Base-by-base conservation (phyloP, 92 coral and sea anemone genomes). In the Isaurus tuberculatus region DNA sequence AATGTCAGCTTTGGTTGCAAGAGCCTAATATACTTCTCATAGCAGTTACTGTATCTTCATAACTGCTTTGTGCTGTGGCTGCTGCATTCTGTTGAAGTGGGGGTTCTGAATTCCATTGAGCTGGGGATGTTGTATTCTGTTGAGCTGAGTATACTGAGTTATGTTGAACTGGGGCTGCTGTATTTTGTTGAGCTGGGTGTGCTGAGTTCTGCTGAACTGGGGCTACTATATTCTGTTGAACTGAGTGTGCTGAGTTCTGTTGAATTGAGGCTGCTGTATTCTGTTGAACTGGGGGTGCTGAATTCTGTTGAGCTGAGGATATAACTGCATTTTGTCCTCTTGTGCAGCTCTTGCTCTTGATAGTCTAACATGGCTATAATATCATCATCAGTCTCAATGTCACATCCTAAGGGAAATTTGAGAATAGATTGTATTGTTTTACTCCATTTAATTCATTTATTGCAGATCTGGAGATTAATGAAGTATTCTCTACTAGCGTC, bases 391-490 rank as follows among this genome's bases (percentile, higher is more conserved):
- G 43, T 37, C 43, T 4, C 43, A 37, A 37, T 37, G 43, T 37
- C 43, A 37, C 43, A n/a, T n/a, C n/a, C n/a, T n/a, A n/a, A 3
- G 33, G 4, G 34, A 67, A 30, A 15, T 2, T 30, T 5, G 14
- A 20, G 5, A 4, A 9, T 15, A 32, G 14, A 23, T 36, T 17
- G 23, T 14, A 44, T 25, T 15, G 40, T 9, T 69, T 11, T 0
- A 37, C 28, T 71, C 17, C 16, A 9, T n/a, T 37, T 22, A 34
- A 16, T 71, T 20, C 25, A 17, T 8, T 15, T 42, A 28, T 25
- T 71, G 17, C 57, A 71, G 77, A 71, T 71, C 30, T 71, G 53
- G 77, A 71, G 53, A 71, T 71, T 20, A 42, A 71, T 40, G 30
- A 9, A 6, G 55, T 33, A 13, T 71, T 58, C 7, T 71, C 77